These are phyloP conservation scores for Drosophila hydei DNA, from an alignment of 1,140 invertebrate species.

Conservation along the genomic window DNA sequence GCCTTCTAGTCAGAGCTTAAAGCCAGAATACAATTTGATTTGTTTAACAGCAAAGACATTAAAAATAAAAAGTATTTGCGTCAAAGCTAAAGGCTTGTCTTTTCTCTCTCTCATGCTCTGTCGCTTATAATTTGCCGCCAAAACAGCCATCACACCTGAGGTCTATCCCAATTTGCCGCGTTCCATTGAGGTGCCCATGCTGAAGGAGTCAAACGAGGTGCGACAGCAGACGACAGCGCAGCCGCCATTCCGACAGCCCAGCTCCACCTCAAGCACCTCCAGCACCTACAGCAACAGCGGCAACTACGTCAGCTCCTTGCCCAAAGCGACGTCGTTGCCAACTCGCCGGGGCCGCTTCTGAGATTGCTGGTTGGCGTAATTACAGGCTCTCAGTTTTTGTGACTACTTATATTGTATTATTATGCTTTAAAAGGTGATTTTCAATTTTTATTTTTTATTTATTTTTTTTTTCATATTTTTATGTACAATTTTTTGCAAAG, in stretches of 20 bases:
- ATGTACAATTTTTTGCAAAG: slow-evolving; percentile 48
- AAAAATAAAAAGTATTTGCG: neutral
- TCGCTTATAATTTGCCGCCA: neutral
- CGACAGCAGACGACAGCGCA: slow-evolving; percentile 2
- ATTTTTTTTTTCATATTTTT: slow-evolving; percentile 31
- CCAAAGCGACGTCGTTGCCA: slow-evolving; percentile 25
- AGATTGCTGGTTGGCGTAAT: slow-evolving; percentile 41
- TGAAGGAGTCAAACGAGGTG: slow-evolving; percentile 32
- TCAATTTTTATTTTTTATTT: slow-evolving; percentile 28
- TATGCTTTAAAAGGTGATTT: slow-evolving; percentile 51
- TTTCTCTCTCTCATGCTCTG: neutral
- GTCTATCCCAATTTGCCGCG: slow-evolving; percentile 76
- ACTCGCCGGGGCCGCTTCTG: slow-evolving; percentile 53
- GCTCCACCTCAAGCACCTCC: slow-evolving; percentile 2
- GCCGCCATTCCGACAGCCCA: neutral
- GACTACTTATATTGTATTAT: slow-evolving; percentile 62
- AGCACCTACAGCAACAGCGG: neutral
- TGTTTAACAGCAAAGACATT: too few species aligned
- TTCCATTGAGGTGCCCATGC: slow-evolving; percentile 74
- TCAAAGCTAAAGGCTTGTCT: neutral
- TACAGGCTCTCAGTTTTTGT: slow-evolving; percentile 44
- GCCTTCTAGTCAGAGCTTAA: too few species aligned
- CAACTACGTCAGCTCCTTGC: slow-evolving; percentile 20
- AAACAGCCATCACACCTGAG: slow-evolving; percentile 74
- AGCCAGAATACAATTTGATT: too few species aligned